Base-by-base conservation (phyloP, 2,113 vertebrate species). In the Protomyctophum bolini region DNA sequence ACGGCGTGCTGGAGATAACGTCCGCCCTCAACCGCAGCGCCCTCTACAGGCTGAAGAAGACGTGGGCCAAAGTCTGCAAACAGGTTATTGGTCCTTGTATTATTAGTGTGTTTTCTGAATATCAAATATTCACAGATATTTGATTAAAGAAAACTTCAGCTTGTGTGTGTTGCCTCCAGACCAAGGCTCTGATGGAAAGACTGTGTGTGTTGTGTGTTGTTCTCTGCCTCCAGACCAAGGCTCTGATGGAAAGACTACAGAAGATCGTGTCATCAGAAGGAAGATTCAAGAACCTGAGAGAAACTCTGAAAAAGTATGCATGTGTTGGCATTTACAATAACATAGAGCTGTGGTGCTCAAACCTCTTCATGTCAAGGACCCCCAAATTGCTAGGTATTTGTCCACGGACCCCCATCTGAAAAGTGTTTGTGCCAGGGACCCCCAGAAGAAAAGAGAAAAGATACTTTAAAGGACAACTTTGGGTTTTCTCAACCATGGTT, bases 271-370 rank as follows among this genome's bases (percentile, higher is more conserved):
- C 95, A 58, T 96, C 95, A 54, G 95, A 96, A 90, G 95, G 95
- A 87, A 93, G 95, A 84, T 96, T 96, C 94, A 96, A 96, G 91
- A 96, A 96, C 72, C 92, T 96, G 70, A 93, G 95, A 93, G 95
- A 96, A 92, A 95, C 95, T 5, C 93, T 96, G 72, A 96, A 96
- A 85, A 96, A 96, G 95, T 96, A 94, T 68, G 94, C 33, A 21
- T 45, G 7, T 15, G 9, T 68, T 29, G 59, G n/a, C 58, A 12
- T 8, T 15, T 9, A 52, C 29, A 45, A 12, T 15, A 6, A 6
- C 7, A 8, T 41, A 4, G 3, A 6, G 33, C 5, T 41, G 33
- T 41, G 33, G 21, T 21, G 1, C 21, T 21, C 21, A 21, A 21
- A 21, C 21, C 21, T 21, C 21, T 21, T 21, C 21, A 21, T 21